phyloP scores from a whole-genome alignment of 2,888 invertebrate species.

The Eupithecia exiguata region DNA sequence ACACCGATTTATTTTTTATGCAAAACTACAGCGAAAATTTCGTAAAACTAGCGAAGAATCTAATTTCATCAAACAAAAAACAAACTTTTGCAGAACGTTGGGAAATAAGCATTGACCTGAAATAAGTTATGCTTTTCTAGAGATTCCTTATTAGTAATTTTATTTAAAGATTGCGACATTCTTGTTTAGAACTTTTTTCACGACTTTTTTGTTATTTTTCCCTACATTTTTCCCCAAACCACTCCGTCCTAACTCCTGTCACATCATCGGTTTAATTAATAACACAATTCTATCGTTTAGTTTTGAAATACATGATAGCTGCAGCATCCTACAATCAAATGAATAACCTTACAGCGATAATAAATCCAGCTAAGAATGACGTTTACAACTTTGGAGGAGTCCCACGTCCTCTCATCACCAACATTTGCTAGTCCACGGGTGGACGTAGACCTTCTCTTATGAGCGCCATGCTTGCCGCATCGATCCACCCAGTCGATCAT shows the following conservation, averaged over 20 bases:
- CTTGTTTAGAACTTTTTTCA: not conserved
- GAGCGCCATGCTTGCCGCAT: no score
- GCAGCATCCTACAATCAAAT: no score
- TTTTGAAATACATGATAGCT: not conserved
- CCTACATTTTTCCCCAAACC: no score
- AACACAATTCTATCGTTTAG: no score
- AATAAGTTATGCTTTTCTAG: not conserved
- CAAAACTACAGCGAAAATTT: not conserved
- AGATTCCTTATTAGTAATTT: not conserved
- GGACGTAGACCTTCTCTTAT: no score
- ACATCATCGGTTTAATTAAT: not conserved
- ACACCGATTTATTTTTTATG: not conserved
- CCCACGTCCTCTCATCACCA: no score
- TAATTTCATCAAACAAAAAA: not conserved
- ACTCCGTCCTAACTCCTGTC: not conserved
- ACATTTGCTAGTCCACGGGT: no score
- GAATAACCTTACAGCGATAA: no score
- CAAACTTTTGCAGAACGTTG: not conserved
- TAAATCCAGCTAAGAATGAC: no score
- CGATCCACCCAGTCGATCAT: no score
- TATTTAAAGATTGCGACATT: not conserved
- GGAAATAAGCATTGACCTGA: not conserved
- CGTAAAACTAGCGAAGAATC: not conserved
- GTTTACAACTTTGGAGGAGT: no score
- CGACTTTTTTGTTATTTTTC: not conserved